Evolutionary conservation across 1,140 invertebrate species (phyloP), one percentile per base, ranked within the genome.

Genomic region (Drosophila parvula): DNA sequence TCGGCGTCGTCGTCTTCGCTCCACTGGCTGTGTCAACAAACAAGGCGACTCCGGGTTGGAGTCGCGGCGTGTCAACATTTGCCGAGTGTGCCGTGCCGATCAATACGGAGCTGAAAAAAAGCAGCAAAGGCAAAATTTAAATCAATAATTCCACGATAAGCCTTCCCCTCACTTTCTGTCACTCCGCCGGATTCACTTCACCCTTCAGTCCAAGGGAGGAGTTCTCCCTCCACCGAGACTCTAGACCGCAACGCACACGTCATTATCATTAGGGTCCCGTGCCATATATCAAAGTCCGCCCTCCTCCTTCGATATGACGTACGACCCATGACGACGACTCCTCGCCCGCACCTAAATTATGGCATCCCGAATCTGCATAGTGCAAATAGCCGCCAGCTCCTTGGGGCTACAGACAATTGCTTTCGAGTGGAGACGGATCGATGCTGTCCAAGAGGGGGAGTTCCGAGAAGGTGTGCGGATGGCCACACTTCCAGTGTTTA

Each of bases 351-450:
- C 82, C 82, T 85, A 86, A 85, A 85, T 85, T 81, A 85, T 86
- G 75, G 41, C 57, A 45, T 69, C 65, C 44, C 63, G 60, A 61
- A 79, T 65, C 48, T 59, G 43, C 75, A 80, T 63, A 77, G 83
- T 86, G 83, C 68, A 86, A 86, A 86, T 86, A 86, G 82, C 82
- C 82, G 82, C 53, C 79, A 81, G 82, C 82, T 79, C 84, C 83
- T 86, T 45, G 36, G 22, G 83, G 83, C 79, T 79, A 79, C 70
- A 88, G 84, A 86, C 83, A 74, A 63, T 74, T 74, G 60, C 65
- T 22, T 27, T 56, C 12, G 16, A 45, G 10, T 16, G 10, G 28
- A 41, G 12, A 44, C 68, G 59, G 67, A 73, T 73, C 58, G 65
- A 18, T 68, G 32, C 64, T 43, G 36, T 22, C 43, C 30, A 22